phyloP scores from a whole-genome alignment of 2,113 vertebrate species.

The Amia ocellicauda region DNA sequence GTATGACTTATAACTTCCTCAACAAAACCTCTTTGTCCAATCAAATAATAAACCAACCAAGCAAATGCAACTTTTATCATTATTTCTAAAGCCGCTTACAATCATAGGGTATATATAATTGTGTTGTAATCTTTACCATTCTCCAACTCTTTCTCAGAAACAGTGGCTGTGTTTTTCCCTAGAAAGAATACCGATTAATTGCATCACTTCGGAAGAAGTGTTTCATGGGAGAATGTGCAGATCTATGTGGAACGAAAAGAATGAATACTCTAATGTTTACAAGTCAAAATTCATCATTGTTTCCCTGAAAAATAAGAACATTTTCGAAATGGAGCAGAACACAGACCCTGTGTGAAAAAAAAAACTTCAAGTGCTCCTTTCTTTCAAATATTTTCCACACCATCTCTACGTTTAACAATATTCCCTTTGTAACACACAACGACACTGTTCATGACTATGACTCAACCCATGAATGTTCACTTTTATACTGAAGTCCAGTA shows the following conservation, averaged over 20 bases:
- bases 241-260: conserved; percentile 36
- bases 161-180: conserved; percentile 35
- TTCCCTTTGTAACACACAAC: conserved; percentile 63
- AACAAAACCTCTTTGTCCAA: no score
- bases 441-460: conserved; percentile 41
- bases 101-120: no score
- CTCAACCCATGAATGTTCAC: conserved; percentile 71
- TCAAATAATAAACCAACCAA: no score
- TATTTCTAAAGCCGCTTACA: no score
- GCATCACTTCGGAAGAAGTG: conserved; percentile 50
- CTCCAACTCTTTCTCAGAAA: conserved; percentile 35
- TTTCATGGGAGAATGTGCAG: conserved; percentile 38
- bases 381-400: conserved; percentile 79
- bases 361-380: conserved; percentile 49
- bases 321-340: conserved; percentile 51
- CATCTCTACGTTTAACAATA: conserved; percentile 70
- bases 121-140: no score
- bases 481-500: conserved; percentile 67
- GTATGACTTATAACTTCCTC: neutral
- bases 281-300: conserved; percentile 50
- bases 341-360: conserved; percentile 49
- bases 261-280: conserved; percentile 45
- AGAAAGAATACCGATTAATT: conserved; percentile 32
- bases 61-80: no score
- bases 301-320: conserved; percentile 44